Percentiles rank a stretch among this genome's conserved stretches.
Conservation (phyloP, 2,797 vertebrate species). For the Otolemur crassicaudatus region DNA sequence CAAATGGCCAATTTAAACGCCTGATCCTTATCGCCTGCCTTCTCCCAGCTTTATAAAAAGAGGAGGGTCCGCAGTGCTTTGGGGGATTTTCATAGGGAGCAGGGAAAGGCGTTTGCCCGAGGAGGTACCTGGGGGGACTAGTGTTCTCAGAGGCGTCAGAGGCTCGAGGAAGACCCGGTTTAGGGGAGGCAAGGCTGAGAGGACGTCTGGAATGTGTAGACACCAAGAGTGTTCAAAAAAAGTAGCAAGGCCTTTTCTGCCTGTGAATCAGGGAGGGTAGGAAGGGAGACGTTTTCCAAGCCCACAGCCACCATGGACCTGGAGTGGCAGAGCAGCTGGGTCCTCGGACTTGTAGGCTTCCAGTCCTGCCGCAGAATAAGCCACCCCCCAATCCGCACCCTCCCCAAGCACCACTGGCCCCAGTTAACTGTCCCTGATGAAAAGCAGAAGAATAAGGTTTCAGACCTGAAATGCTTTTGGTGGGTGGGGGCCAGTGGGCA, state of each 20-base stretch:
- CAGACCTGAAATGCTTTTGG: slow-evolving; percentile 82
- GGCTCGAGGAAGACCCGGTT: not conserved
- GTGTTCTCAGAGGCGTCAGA: not conserved
- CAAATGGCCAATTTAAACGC: slow-evolving; percentile 81
- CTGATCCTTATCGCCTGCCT: slow-evolving; percentile 71
- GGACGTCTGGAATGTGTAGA: not conserved
- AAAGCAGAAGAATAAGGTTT: slow-evolving; percentile 63
- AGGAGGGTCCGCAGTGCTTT: slow-evolving; percentile 16
- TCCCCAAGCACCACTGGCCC: not conserved
- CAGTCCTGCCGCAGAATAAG: not conserved
- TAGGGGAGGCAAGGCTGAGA: accelerated
- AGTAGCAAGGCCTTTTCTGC: not conserved
- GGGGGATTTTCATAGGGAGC: slow-evolving; percentile 12
- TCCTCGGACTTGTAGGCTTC: not conserved
- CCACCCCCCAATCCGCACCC: no score
- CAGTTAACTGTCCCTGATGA: not conserved
- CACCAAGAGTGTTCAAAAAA: accelerated
- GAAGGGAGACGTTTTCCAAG: not conserved
- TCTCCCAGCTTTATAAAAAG: not conserved
- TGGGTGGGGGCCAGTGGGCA: slow-evolving; percentile 66
- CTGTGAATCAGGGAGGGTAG: not conserved
- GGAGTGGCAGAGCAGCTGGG: not conserved
- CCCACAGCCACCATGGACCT: not conserved
- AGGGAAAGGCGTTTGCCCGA: not conserved
- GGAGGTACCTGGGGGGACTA: not conserved